Base-by-base conservation (phyloP, 2,797 vertebrate species). In the Bovichtus variegatus region DNA sequence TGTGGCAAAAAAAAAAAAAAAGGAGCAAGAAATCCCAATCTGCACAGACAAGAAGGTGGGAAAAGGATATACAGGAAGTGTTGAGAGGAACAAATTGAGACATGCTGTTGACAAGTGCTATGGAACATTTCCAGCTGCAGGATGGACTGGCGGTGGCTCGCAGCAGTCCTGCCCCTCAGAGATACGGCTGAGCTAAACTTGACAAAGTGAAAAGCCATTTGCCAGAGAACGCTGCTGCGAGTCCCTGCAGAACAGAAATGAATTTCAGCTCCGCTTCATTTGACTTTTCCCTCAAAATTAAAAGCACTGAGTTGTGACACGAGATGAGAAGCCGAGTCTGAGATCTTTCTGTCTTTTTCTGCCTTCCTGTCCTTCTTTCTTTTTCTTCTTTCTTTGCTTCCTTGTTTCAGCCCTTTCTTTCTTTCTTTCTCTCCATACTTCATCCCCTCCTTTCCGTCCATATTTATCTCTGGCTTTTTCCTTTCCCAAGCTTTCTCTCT, bases 251-350 rank as follows among this genome's bases (percentile, higher is more conserved):
- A 85, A 89, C 76, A 68, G 58, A 87, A 92, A 87, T 90, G 76
- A 89, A 87, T 90, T 91, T 58, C 70, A 81, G 91, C 87, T 78
- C 66, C 18, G 78, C 87, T 87, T 89, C 88, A 90, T 92, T 91
- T 88, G 82, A 90, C 71, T 86, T 88, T 87, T 70, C 12, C 74
- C 62, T 64, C 34, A 71, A 89, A 92, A 93, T 93, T 87, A 94
- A 91, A 91, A 89, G 83, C 89, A 82, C 61, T 61, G 89, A 79
- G 70, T 89, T 91, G 89, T 89, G 86, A 89, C 86, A 76, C 13
- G 49, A 70, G 78, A 91, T 70, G 81, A 83, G 63, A 75, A 76
- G 68, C 18, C 34, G 31, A 34, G 13, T 71, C 54, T 58, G 29
- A 53, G 53, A 46, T 70, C 34, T 63, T 67, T 81, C 21, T 41